Base-by-base conservation (phyloP, 1,140 invertebrate species). In the Phenacoccus solenopsis region DNA sequence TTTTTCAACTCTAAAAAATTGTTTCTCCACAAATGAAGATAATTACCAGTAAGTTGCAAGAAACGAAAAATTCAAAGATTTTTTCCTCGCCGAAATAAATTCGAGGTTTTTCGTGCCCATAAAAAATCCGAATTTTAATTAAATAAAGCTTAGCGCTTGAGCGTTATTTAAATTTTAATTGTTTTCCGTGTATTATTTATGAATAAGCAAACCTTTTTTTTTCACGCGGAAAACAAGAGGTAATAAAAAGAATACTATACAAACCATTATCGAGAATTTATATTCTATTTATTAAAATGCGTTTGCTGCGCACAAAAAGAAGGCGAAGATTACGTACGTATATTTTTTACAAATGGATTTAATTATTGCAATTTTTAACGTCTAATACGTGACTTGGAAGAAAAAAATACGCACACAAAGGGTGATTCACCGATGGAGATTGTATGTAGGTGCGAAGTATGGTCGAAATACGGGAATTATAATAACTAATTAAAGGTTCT, bases 121-220 rank as follows among this genome's bases (percentile, higher is more conserved):
- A 7, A 32, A 32, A 32, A 32, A 32, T 49, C 3, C 38, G 38
- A 49, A 49, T 9, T 49, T 49, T 49, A 49, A 49, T 49, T 49
- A 49, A 49, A 49, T n/a, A n/a, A 49, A 49, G 38, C 38, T 49
- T 4, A 10, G 3, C 20, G 12, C 38, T 49, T 49, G 16, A 49
- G 20, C 13, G 20, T 49, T 49, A 49, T 49, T 49, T 16, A 16
- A 49, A 49, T 49, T 49, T 49, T 49, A 9, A 49, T 49, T n/a
- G 38, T 49, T 49, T 49, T 49, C 38, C 38, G 38, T 49, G 38
- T 49, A 49, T 49, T 49, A 49, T 49, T 49, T 49, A 49, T 49
- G 38, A 49, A 49, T n/a, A 16, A 49, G 38, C 38, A 9, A 16
- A n/a, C 12, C 16, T 49, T 49, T 16, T 49, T 49, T 49, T 49